Conservation (phyloP, 2,888 invertebrate species). For the Xestobium rufovillosum region DNA sequence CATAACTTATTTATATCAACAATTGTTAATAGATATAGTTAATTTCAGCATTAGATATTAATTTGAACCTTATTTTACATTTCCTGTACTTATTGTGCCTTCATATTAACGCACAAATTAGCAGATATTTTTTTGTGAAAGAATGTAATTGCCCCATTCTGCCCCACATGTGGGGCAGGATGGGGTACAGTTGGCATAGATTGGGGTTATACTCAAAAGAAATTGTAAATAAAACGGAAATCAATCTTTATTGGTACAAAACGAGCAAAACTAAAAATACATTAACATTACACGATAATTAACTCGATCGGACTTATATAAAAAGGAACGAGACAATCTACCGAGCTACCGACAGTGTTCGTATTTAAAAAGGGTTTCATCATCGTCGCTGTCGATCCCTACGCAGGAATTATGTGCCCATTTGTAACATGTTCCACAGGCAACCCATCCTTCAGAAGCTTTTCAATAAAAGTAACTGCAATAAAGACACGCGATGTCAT, state of each 20-base stretch:
- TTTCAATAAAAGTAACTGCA: not conserved
- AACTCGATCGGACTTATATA: too few relatives aligned
- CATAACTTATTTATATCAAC: not conserved
- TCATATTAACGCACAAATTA: too few relatives aligned
- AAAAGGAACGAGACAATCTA: too few relatives aligned
- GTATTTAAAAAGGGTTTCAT: not conserved
- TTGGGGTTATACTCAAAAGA: too few relatives aligned
- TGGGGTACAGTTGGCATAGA: too few relatives aligned
- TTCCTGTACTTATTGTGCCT: too few relatives aligned
- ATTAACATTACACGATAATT: too few relatives aligned
- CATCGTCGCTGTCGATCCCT: constrained; percentile 2
- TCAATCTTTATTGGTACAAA: not conserved
- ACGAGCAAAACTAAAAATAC: too few relatives aligned
- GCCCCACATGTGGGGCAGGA: constrained; percentile 2
- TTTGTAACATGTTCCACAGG: not conserved
- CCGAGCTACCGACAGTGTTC: too few relatives aligned
- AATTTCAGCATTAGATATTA: too few relatives aligned
- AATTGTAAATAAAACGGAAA: not conserved
- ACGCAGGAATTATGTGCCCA: constrained; percentile 2
- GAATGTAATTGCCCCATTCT: not conserved
- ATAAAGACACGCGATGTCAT: constrained; percentile 1
- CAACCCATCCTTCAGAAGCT: not conserved
- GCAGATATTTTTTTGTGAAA: not conserved
- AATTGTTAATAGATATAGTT: not conserved
- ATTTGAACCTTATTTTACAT: too few relatives aligned